phyloP scores from a whole-genome alignment of 2,113 vertebrate species.

The Tragelaphus scriptus region DNA sequence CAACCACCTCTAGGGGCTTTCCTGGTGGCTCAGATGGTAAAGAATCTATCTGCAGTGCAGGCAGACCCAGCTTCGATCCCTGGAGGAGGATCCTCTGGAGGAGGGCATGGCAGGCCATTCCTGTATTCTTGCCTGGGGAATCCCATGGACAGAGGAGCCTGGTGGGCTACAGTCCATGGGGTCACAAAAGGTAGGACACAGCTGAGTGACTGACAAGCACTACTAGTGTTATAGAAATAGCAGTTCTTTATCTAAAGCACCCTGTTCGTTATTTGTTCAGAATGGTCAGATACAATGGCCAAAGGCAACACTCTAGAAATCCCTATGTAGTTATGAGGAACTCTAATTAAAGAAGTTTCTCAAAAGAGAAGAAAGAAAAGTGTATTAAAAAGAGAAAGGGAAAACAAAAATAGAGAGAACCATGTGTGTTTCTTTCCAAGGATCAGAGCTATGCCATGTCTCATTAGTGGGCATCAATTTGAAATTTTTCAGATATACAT shows the following conservation, averaged over 20 bases:
- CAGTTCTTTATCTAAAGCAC: not conserved
- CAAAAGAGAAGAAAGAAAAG: not conserved
- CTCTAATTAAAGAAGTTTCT: not conserved
- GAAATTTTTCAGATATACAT: slow-evolving; percentile 21
- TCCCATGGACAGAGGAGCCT: not conserved
- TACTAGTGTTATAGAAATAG: not conserved
- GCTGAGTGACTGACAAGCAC: not conserved
- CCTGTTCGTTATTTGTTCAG: not conserved
- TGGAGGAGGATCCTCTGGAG: not conserved
- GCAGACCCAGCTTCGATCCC: not conserved
- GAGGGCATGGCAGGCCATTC: not conserved
- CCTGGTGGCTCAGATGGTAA: not conserved
- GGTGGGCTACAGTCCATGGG: not conserved
- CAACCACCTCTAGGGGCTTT: not conserved
- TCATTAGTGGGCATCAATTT: not conserved
- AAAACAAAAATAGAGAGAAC: not conserved
- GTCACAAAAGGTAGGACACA: not conserved
- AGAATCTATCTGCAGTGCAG: not conserved
- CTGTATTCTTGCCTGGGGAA: not conserved
- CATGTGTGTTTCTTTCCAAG: not conserved
- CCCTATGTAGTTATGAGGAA: not conserved
- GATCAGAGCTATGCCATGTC: not conserved
- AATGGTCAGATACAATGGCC: not conserved
- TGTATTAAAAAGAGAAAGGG: not conserved
- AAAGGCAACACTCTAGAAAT: not conserved